Conservation (phyloP, 2,797 vertebrate species). For the Macropus fuliginosus region DNA sequence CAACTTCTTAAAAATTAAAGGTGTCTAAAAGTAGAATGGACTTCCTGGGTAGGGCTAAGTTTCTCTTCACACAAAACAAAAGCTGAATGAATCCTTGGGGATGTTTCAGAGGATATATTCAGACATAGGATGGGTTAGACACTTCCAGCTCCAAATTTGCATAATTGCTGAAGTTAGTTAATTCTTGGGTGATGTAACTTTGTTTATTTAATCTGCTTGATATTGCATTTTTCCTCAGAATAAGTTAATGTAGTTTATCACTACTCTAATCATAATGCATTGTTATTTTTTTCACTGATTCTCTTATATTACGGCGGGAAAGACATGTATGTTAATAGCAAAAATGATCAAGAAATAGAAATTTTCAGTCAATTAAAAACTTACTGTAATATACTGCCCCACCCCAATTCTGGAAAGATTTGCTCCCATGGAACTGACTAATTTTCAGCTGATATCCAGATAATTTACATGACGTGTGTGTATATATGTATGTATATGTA, state of each 20-base stretch:
- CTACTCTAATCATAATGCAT: background rate
- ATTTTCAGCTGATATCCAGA: slow-evolving; percentile 21
- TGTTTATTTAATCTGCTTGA: background rate
- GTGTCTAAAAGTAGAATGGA: background rate
- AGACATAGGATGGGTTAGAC: background rate
- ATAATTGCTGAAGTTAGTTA: background rate
- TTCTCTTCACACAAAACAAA: background rate
- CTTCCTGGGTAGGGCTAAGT: background rate
- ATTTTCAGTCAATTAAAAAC: background rate
- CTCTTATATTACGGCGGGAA: background rate
- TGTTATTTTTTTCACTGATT: background rate
- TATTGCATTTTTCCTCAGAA: background rate
- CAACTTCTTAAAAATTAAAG: background rate
- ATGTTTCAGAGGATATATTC: background rate
- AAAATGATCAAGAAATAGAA: background rate
- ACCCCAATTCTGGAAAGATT: background rate
- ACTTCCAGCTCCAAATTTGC: background rate
- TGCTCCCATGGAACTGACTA: background rate
- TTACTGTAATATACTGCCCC: background rate
- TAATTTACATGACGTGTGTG: background rate
- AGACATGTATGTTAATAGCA: background rate
- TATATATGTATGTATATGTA: background rate
- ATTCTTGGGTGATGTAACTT: background rate
- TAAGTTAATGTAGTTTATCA: background rate
- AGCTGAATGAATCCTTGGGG: background rate